A percentile compares a stretch with the other conserved stretches of the same genome.
phyloP scores from a whole-genome alignment of 2,113 vertebrate species.

The Plectropomus leopardus region DNA sequence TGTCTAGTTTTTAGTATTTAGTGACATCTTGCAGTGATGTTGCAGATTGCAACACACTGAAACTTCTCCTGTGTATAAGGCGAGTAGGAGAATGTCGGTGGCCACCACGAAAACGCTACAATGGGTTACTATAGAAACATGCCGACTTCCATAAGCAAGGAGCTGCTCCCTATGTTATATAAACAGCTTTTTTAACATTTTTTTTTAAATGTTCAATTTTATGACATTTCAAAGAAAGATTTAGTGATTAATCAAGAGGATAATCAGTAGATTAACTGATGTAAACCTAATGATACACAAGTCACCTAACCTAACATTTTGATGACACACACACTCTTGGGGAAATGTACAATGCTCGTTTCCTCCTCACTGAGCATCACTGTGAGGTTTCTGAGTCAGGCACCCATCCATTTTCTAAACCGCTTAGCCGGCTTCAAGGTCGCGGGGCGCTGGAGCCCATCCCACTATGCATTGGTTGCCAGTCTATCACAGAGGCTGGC shows the following conservation, averaged over 20 bases:
- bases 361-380: slow-evolving; percentile 31
- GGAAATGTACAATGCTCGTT: slow-evolving; percentile 1
- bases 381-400: slow-evolving; percentile 32
- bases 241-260: background rate
- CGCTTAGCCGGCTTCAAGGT: slow-evolving; percentile 51
- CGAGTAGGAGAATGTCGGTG: too few species aligned
- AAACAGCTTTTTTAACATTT: too few species aligned
- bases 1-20: too few species aligned
- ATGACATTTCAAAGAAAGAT: background rate
- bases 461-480: slow-evolving; percentile 46
- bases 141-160: too few species aligned
- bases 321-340: slow-evolving; percentile 12
- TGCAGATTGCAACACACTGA: too few species aligned
- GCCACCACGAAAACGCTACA: too few species aligned
- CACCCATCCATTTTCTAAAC: slow-evolving; percentile 50
- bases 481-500: slow-evolving; percentile 46
- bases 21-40: too few species aligned
- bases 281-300: background rate
- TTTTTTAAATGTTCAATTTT: background rate
- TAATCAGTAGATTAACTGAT: background rate
- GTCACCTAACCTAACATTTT: background rate
- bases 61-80: too few species aligned
- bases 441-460: slow-evolving; percentile 46
- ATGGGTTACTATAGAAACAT: too few species aligned
- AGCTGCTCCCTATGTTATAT: too few species aligned